Percentiles rank a stretch among this genome's conserved stretches.
Conservation (phyloP, 2,888 invertebrate species). For the Glyphotaelius pellucidus region DNA sequence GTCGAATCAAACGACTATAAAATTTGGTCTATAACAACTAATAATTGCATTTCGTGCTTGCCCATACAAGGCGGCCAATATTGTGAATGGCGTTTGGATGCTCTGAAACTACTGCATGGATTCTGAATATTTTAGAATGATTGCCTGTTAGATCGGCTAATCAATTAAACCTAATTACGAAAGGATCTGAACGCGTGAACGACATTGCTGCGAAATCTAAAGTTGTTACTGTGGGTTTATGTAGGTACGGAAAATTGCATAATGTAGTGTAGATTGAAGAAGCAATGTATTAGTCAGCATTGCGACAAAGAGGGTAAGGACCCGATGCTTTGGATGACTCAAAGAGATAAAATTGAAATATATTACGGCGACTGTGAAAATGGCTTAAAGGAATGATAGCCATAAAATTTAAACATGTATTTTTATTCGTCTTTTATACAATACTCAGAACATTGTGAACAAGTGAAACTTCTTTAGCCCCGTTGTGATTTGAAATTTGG, state of each 20-base stretch:
- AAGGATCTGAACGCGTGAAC: slow-evolving; percentile 14
- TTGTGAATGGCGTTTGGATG: neutral
- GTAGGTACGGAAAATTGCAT: neutral
- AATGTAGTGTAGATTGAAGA: neutral
- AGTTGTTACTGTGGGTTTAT: neutral
- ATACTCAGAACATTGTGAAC: too few relatives aligned
- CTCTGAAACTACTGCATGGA: neutral
- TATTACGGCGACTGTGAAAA: neutral
- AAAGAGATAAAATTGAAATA: neutral
- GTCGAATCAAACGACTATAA: neutral
- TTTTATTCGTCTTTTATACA: too few relatives aligned
- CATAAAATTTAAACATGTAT: too few relatives aligned
- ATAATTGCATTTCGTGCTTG: slow-evolving; percentile 4
- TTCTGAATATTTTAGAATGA: slow-evolving; percentile 21
- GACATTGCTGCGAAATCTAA: neutral
- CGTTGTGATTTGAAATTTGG: too few relatives aligned
- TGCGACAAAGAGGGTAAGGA: neutral
- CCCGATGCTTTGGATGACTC: neutral
- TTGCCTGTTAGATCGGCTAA: neutral
- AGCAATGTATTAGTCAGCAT: neutral
- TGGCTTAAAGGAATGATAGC: too few relatives aligned
- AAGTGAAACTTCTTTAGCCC: too few relatives aligned
- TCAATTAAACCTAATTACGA: slow-evolving; percentile 31
- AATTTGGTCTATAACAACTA: neutral
- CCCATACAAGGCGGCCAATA: neutral